Percentiles rank a stretch among this genome's conserved stretches.
Conservation (phyloP, 2,113 vertebrate species). For the Pseudopipra pipra region DNA sequence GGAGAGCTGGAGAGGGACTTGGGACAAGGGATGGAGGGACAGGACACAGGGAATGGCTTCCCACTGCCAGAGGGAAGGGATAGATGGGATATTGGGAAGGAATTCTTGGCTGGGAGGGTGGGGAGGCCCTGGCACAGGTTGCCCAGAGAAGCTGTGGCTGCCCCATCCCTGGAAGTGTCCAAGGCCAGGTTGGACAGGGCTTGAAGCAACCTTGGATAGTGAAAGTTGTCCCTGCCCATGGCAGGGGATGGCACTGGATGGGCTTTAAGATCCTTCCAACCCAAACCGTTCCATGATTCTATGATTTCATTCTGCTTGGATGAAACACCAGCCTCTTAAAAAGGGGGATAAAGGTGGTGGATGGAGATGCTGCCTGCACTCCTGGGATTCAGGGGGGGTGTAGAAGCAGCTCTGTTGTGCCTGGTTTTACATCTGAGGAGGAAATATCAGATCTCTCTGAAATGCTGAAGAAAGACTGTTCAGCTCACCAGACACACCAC, state of each 20-base stretch:
- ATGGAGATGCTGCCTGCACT: neutral
- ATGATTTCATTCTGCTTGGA: neutral
- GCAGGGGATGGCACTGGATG: too few species aligned
- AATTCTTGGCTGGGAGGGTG: too few species aligned
- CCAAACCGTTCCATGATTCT: neutral
- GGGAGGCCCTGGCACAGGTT: too few species aligned
- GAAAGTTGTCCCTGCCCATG: neutral
- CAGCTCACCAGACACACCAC: neutral
- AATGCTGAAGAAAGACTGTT: neutral
- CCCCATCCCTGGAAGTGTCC: neutral
- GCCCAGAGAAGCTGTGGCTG: too few species aligned
- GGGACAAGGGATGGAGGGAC: too few species aligned
- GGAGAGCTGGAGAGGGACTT: too few species aligned
- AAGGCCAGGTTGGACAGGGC: too few species aligned
- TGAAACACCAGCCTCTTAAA: neutral
- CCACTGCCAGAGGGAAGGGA: too few species aligned
- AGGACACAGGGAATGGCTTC: too few species aligned
- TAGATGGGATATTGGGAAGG: too few species aligned
- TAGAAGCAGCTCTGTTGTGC: neutral
- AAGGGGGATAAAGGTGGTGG: neutral
- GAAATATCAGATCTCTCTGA: neutral
- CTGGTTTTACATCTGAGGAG: neutral
- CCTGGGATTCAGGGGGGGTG: neutral
- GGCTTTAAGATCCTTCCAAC: neutral
- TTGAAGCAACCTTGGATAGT: neutral